Conservation (phyloP, 2,113 vertebrate genomes). For the Tachysurus fulvidraco region DNA sequence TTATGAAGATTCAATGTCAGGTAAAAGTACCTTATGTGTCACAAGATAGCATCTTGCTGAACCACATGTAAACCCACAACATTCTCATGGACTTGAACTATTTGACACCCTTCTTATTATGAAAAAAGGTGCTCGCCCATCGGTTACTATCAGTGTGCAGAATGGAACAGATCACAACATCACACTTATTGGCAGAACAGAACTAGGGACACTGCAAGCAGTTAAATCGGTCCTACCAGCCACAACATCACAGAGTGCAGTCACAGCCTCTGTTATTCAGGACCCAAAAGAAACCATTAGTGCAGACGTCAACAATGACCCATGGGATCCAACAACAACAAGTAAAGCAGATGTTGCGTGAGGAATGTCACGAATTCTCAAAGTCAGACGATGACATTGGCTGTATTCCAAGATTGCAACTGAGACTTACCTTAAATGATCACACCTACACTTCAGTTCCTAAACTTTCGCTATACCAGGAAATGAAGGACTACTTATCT, state of each 20-base stretch:
- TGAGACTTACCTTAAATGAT: no score
- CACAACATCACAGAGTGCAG: background rate
- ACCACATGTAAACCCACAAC: background rate
- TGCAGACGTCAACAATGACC: accelerated
- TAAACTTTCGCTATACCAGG: no score
- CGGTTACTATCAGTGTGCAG: background rate
- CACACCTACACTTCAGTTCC: no score
- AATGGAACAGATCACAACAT: background rate
- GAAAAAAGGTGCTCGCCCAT: background rate
- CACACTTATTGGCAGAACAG: background rate
- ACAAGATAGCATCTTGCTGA: background rate
- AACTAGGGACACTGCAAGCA: background rate
- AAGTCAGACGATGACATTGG: background rate
- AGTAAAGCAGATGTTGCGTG: background rate
- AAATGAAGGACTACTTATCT: no score
- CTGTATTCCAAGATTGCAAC: background rate
- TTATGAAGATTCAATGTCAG: no score
- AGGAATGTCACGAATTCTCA: background rate
- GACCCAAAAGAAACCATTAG: background rate
- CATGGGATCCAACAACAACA: background rate
- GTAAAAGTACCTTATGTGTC: background rate
- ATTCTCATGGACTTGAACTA: no score
- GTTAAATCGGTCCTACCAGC: background rate
- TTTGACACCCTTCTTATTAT: no score
- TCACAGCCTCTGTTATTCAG: background rate